phyloP scores from a whole-genome alignment of 2,797 vertebrate genomes.

The Novumbra hubbsi region DNA sequence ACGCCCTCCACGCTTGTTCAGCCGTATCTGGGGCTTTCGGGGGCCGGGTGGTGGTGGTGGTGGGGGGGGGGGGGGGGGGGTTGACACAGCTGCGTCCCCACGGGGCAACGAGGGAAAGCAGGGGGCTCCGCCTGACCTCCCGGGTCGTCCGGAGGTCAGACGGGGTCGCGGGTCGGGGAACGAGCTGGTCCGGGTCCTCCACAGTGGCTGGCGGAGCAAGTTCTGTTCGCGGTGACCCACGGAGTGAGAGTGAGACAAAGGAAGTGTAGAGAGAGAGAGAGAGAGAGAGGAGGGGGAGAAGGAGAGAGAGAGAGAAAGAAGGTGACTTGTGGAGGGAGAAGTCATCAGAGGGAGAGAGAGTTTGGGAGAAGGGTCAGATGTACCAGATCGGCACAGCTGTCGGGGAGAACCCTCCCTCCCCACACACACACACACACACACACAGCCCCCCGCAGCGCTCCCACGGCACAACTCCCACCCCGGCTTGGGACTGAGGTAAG shows the following conservation, averaged over 20 bases:
- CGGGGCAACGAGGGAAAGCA: slow-evolving; percentile 53
- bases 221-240: background rate
- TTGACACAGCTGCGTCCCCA: slow-evolving; percentile 36
- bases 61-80: slow-evolving; percentile 10
- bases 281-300: background rate
- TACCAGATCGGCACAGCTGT: slow-evolving; percentile 9
- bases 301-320: background rate
- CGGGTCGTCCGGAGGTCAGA: slow-evolving; percentile 33
- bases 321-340: background rate
- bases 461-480: slow-evolving; percentile 6
- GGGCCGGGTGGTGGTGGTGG: background rate
- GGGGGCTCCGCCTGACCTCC: slow-evolving; percentile 47
- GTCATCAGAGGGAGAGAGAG: background rate
- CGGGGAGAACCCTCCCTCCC: background rate
- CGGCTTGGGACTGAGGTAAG: background rate
- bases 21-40: background rate
- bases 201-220: background rate
- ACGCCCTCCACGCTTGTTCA: slow-evolving; percentile 10
- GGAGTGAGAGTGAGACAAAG: background rate
- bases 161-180: background rate
- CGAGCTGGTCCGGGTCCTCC: background rate
- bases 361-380: background rate
- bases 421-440: too few relatives aligned
- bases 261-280: background rate
- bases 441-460: slow-evolving; percentile 4